These are phyloP conservation scores for Anoplius nigerrimus DNA, from an alignment of 2,888 invertebrate genomes.

Conservation along the genomic window DNA sequence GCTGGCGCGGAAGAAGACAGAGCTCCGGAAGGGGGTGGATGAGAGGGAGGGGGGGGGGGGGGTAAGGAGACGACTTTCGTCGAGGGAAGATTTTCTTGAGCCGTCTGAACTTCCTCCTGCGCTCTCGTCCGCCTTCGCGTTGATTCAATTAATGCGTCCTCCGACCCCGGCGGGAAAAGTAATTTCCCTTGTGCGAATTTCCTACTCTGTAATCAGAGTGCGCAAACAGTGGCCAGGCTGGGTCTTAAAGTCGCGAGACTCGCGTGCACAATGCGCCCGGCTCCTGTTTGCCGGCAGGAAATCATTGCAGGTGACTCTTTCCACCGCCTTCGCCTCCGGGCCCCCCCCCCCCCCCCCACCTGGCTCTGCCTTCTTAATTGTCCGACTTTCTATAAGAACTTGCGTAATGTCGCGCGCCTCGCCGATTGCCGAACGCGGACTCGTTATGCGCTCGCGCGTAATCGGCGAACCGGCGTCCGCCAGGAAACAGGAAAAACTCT, in stretches of 20 bases:
- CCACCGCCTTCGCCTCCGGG: background rate
- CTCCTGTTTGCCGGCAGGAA: background rate
- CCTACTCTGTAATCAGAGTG: background rate
- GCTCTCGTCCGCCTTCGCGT: background rate
- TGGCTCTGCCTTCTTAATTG: conserved; percentile 1
- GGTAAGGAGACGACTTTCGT: too few species aligned
- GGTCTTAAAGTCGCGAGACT: background rate
- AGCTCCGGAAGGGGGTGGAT: too few species aligned
- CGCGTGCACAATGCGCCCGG: too few species aligned
- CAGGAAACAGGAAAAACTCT: conserved; percentile 18
- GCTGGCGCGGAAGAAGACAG: too few species aligned
- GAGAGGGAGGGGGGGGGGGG: too few species aligned
- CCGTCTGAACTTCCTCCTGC: background rate
- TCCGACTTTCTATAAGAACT: background rate
- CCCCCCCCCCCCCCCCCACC: background rate
- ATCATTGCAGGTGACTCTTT: conserved; percentile 1
- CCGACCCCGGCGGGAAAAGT: background rate
- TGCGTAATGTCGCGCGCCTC: conserved; percentile 33
- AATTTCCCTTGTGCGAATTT: conserved; percentile 13
- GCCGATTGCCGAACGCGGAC: conserved; percentile 26
- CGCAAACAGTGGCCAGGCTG: conserved; percentile 1
- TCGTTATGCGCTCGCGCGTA: conserved; percentile 25
- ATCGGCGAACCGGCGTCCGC: conserved; percentile 30
- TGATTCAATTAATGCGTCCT: conserved; percentile 6
- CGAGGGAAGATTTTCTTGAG: background rate